Base-by-base conservation (phyloP, 2,797 vertebrate genomes). In the Parambassis ranga region DNA sequence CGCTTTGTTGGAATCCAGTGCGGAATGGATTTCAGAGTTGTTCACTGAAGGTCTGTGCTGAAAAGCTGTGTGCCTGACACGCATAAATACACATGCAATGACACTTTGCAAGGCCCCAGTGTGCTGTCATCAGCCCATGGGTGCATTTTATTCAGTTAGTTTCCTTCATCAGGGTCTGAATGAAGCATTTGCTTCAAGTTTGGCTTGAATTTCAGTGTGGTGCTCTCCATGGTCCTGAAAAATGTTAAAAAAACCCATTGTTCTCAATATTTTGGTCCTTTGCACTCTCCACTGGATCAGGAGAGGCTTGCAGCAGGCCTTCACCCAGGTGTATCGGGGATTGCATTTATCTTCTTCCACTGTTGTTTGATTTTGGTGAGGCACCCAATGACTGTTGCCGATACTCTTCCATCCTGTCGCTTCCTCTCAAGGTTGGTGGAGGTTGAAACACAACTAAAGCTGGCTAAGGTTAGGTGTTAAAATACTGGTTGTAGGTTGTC, bases 181-280 rank as follows among this genome's bases (percentile, higher is more conserved):
- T 71, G 62, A 62, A 37, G 10, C 39, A 42, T 18, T 28, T 1
- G 13, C 23, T 53, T 19, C 2, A 39, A 16, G 22, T 69, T 49
- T 50, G 42, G 52, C 38, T 32, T n/a, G 49, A 15, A 22, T 59
- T 48, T 61, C 8, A 50, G 16, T 11, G 16, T 33, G 43, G 38
- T 0, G 44, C 69, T 73, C 64, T 73, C 65, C 59, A 0, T 71
- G 59, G 59, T 71, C 1, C 71, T 77, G 69, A 79, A n/a, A n/a
- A n/a, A n/a, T n/a, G n/a, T 14, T 46, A 24, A 7, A 63, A 57
- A 64, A 58, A 36, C 10, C 18, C 35, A 56, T 71, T 66, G 60
- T 31, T 13, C 4, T 39, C 13, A 4, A 13, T 38, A 14, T 30
- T 71, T 50, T 36, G 36, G 8, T 24, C 38, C 9, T 36, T 48